Percentiles rank a stretch among this genome's conserved stretches.
phyloP scores from a whole-genome alignment of 2,888 invertebrate genomes.

The Tenthredo mesomela region DNA sequence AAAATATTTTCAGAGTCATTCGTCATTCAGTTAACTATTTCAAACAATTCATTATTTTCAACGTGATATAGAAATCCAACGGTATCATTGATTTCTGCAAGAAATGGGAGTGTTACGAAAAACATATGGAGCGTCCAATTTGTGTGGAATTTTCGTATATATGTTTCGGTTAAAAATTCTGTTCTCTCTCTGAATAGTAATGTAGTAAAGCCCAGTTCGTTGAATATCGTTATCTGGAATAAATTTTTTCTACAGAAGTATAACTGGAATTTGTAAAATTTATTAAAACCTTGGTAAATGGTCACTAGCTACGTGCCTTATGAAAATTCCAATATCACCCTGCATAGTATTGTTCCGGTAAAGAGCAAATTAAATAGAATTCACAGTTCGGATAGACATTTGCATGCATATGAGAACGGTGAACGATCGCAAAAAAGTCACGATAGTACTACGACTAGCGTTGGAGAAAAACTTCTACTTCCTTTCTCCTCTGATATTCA shows the following conservation, averaged over 20 bases:
- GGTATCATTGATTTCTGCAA: background rate
- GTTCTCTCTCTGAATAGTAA: background rate
- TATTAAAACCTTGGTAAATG: background rate
- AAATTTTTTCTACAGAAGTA: background rate
- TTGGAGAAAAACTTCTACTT: constrained; percentile 13
- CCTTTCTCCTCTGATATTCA: background rate
- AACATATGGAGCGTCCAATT: background rate
- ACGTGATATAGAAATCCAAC: background rate
- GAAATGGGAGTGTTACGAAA: background rate
- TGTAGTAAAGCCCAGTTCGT: background rate
- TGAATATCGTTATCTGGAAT: background rate
- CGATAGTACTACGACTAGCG: constrained; percentile 7
- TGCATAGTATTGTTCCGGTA: constrained; percentile 6
- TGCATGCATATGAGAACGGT: constrained; percentile 47
- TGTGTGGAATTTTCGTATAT: background rate
- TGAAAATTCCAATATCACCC: constrained; percentile 27
- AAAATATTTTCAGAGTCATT: background rate
- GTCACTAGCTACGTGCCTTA: constrained; percentile 20
- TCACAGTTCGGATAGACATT: constrained; percentile 42
- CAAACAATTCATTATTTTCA: background rate
- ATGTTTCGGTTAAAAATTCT: background rate
- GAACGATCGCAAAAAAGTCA: constrained; percentile 15
- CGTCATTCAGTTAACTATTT: background rate
- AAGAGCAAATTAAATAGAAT: constrained; percentile 44
- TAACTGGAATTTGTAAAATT: background rate